Base-by-base conservation (phyloP, 2,113 vertebrate genomes). In the Pitta sordida region DNA sequence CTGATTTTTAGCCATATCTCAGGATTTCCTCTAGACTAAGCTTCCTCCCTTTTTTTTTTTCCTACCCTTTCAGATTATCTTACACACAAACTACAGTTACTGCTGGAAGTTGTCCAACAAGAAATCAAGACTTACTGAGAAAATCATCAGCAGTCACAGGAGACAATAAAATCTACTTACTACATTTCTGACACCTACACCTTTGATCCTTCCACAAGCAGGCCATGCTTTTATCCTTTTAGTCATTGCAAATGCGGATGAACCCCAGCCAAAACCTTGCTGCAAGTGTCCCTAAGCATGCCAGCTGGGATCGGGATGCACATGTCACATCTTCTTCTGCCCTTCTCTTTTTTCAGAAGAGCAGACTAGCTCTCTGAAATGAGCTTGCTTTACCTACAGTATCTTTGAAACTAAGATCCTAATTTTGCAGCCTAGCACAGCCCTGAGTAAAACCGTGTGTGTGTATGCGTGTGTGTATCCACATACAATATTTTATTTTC, bases 101-200 rank as follows among this genome's bases (percentile, higher is more conserved):
- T 98, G 63, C 90, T 98, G 94, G 96, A 98, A 92, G 97, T 98
- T 63, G 94, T 97, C 29, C 95, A 95, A 89, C 97, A 98, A 88
- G 97, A 98, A 92, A 94, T 97, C 86, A 96, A 95, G 86, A 98
- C 97, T 34, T 98, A 97, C 52, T 98, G 87, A 97, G 52, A 79
- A 80, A 88, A 59, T 24, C 36, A 69, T n/a, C 68, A 58, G 37
- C 58, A 80, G 48, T 70, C 59, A 71, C 29, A 52, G 68, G 55
- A 86, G 71, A 88, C 11, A 3, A 91, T 41, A 83, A 86, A 93
- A 90, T 51, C 56, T 67, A 7, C 53, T 80, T 77, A 41, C 20
- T 70, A 22, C 3, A 2, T 71, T 93, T 83, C 55, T 52, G 70
- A 81, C 51, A 79, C 39, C 49, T 94, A 81, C 51, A 79, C 39